Evolutionary conservation across 2,797 vertebrate genomes (phyloP).

Genomic region (Gymnodraco acuticeps): DNA sequence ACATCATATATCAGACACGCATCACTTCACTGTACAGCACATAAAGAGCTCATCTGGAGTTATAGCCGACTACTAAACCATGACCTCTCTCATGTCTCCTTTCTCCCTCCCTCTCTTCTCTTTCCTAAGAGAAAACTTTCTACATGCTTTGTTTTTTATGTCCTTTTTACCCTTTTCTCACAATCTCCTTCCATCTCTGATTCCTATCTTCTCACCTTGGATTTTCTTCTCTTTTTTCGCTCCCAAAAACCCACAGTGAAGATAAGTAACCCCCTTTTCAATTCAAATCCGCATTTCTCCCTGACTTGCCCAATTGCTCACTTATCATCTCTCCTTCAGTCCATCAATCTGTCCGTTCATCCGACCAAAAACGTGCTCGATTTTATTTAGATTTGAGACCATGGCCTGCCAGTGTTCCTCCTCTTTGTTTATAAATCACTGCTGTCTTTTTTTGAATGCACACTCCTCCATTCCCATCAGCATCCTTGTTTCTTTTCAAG

Average conservation of each 20-base stretch:
- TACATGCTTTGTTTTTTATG: conserved; percentile 20
- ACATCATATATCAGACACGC: conserved; percentile 53
- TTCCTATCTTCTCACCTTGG: not conserved
- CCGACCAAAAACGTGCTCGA: conserved; percentile 14
- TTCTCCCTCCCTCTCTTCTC: not conserved
- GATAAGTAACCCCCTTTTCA: conserved; percentile 41
- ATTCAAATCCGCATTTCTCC: conserved; percentile 29
- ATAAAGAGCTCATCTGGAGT: conserved; percentile 67
- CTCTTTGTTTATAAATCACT: conserved; percentile 47
- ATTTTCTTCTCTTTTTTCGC: not conserved
- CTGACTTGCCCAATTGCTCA: conserved; percentile 15
- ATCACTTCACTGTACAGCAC: conserved; percentile 30
- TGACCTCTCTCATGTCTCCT: conserved; percentile 41
- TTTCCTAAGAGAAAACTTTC: conserved; percentile 7
- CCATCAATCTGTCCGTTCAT: conserved; percentile 42
- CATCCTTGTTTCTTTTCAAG: conserved; percentile 19
- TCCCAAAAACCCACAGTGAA: conserved; percentile 1
- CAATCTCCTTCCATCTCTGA: conserved; percentile 15
- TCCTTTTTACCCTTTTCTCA: not conserved
- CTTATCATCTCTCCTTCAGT: conserved; percentile 38
- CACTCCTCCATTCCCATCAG: not conserved
- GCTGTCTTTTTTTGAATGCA: conserved; percentile 24
- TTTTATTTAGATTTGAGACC: conserved; percentile 48
- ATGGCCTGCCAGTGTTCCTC: conserved; percentile 12
- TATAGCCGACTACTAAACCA: conserved; percentile 48